Evolutionary conservation across 2,113 vertebrate genomes (phyloP), one percentile per base, ranked within the genome.

Genomic region (Sylvilagus bachmani): DNA sequence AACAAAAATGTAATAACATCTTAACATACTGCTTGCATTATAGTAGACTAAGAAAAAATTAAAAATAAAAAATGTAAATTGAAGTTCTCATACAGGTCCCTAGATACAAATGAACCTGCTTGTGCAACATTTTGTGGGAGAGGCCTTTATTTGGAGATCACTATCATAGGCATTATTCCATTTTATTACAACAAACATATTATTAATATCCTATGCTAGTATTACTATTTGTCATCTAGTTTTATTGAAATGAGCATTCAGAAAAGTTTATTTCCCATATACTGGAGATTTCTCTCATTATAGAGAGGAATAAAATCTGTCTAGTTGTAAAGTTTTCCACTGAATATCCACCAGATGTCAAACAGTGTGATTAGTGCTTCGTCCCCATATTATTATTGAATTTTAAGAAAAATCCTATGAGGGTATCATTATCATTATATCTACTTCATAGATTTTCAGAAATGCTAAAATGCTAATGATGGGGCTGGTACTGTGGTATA

Each of bases 351-450:
- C 31, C 10, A 69, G 10, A 69, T n/a, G 14, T 53, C 69, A 89
- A 85, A 75, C 10, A 79, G 0, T 49, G 36, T 44, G 27, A 86
- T 4, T n/a, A 9, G 49, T 79, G 6, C 4, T 70, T 90, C 79
- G n/a, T 92, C 36, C 79, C 16, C 38, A 93, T 27, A 79, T 87
- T 75, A 16, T 80, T 29, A 93, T 21, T 93, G 93, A 74, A 90
- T 70, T 86, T 73, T 75, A 55, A 75, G 25, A 90, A n/a, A 9
- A 83, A 62, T 55, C 24, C 36, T 38, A 25, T 19, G 25, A 58
- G 62, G 27, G 44, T 44, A 44, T 64, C 25, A 12, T 6, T 55
- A 79, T 82, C 19, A 31, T 24, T 25, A 44, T n/a, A 89, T 10
- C n/a, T 19, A 27, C 85, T n/a, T 87, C 27, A 88, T 6, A 91